Evolutionary conservation across 2,797 vertebrate species (phyloP).

Genomic region (Phalloptychus januarius): DNA sequence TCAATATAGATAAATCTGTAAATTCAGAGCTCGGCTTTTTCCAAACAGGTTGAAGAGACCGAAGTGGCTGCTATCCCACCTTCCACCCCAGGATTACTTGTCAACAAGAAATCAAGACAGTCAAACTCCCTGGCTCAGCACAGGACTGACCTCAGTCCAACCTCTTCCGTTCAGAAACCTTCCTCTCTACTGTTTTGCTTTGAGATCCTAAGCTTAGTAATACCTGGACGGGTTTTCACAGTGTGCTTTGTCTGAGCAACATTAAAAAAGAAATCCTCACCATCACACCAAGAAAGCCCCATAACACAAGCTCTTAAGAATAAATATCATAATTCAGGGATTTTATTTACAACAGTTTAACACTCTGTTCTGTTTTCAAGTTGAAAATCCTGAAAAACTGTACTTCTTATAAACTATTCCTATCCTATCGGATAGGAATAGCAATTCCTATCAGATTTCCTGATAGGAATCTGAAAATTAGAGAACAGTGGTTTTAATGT

Average conservation of each 20-base stretch:
- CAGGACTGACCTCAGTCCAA: too few species aligned
- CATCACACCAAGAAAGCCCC: slow-evolving; percentile 51
- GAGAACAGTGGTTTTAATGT: slow-evolving; percentile 23
- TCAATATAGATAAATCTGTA: not conserved
- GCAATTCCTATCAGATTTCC: too few species aligned
- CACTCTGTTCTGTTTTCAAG: slow-evolving; percentile 20
- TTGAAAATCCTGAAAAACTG: slow-evolving; percentile 22
- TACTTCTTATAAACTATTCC: slow-evolving; percentile 36
- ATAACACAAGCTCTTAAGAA: slow-evolving; percentile 62
- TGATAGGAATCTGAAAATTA: slow-evolving; percentile 35
- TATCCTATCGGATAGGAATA: too few species aligned
- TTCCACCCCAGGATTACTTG: not conserved
- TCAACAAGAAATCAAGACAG: not conserved
- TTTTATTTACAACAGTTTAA: slow-evolving; percentile 24
- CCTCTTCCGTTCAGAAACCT: not conserved
- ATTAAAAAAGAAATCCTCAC: slow-evolving; percentile 70
- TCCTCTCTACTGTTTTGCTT: not conserved
- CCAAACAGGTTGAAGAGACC: not conserved
- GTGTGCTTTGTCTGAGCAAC: slow-evolving; percentile 36
- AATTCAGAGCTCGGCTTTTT: not conserved
- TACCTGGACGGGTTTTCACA: slow-evolving; percentile 29
- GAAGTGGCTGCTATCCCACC: not conserved
- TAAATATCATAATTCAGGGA: slow-evolving; percentile 64
- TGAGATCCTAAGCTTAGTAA: slow-evolving; percentile 18
- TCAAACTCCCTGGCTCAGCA: not conserved